These are phyloP conservation scores for Tokudaia muenninki DNA, from an alignment of 2,797 vertebrate species.

Conservation along the genomic window DNA sequence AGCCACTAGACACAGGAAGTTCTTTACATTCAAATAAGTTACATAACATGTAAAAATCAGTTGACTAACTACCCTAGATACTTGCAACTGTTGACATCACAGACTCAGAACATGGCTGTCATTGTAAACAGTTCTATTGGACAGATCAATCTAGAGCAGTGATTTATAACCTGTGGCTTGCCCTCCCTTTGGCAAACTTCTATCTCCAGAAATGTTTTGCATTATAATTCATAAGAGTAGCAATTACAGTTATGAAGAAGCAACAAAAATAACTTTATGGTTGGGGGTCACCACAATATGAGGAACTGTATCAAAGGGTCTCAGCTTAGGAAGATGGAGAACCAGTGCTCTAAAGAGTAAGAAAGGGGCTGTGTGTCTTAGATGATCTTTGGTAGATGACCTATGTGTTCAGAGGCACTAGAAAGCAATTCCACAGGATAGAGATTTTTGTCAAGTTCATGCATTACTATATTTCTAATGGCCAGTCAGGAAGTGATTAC, in stretches of 20 bases:
- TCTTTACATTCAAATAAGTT: conserved; percentile 38
- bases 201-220: neutral
- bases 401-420: neutral
- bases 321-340: neutral
- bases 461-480: neutral
- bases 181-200: neutral
- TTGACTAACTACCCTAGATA: neutral
- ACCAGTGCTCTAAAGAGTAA: neutral
- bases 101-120: neutral
- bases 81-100: neutral
- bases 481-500: conserved; percentile 21
- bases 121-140: neutral
- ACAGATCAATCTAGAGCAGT: neutral
- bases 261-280: neutral
- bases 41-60: neutral
- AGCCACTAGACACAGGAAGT: neutral
- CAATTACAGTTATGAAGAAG: neutral
- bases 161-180: neutral
- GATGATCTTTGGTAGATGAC: neutral
- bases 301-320: neutral
- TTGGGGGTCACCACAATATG: neutral
- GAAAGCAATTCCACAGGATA: neutral
- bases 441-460: neutral
- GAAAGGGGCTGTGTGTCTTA: neutral
- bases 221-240: neutral